These are phyloP conservation scores for Pantelozetes paolii DNA, from an alignment of 2,888 invertebrate genomes.

Conservation along the genomic window DNA sequence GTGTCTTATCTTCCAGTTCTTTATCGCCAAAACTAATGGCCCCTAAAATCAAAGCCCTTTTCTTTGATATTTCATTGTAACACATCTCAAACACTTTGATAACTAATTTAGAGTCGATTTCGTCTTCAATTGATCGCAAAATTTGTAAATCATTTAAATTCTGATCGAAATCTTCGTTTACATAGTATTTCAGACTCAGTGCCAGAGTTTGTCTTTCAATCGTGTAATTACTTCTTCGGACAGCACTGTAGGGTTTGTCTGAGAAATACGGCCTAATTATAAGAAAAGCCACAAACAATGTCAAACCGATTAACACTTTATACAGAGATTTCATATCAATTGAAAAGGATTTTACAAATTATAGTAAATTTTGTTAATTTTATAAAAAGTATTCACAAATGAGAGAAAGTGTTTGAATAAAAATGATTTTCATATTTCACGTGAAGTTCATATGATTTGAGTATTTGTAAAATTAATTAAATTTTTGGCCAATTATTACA, in stretches of 20 bases:
- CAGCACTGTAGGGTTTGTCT: neutral
- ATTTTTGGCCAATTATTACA: too few relatives aligned
- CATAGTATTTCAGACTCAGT: neutral
- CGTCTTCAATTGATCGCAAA: neutral
- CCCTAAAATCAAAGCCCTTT: neutral
- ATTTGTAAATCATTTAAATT: neutral
- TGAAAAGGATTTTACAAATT: too few relatives aligned
- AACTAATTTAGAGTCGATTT: neutral
- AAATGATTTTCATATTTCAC: too few relatives aligned
- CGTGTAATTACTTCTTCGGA: neutral
- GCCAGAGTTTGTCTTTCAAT: neutral
- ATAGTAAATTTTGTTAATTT: too few relatives aligned
- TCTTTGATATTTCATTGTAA: neutral
- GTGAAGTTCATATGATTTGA: too few relatives aligned
- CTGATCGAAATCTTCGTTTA: neutral
- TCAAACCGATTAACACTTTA: too few relatives aligned
- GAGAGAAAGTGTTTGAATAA: too few relatives aligned
- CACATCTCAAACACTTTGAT: neutral
- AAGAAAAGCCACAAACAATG: too few relatives aligned
- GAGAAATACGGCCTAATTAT: neutral
- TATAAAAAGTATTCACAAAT: too few relatives aligned
- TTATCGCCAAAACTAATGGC: constrained; percentile 7
- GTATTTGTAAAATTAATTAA: too few relatives aligned
- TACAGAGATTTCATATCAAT: too few relatives aligned
- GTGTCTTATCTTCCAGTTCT: neutral